phyloP scores from a whole-genome alignment of 2,113 vertebrate genomes.

The Nipponia nippon region DNA sequence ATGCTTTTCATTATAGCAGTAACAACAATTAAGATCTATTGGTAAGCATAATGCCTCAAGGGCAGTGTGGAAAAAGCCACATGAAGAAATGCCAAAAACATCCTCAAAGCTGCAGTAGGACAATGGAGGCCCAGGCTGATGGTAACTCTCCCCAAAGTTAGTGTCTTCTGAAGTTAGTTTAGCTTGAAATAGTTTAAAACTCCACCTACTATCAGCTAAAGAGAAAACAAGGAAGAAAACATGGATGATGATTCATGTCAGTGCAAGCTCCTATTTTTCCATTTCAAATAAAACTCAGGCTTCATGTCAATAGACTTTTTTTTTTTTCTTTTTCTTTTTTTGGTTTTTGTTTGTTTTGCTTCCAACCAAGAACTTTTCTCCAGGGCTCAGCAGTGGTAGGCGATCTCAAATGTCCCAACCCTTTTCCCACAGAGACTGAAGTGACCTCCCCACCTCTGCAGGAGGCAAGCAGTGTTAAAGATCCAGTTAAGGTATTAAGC shows the following conservation, averaged over 20 bases:
- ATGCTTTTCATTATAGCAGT: conserved; percentile 29
- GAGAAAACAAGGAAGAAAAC: conserved; percentile 38
- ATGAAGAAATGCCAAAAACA: background rate
- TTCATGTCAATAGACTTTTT: background rate
- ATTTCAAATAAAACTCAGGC: conserved; percentile 14
- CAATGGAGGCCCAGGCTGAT: background rate
- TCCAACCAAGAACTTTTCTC: background rate
- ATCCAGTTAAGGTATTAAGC: background rate
- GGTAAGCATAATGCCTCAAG: background rate
- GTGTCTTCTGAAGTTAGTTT: conserved; percentile 12
- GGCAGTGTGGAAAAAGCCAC: conserved; percentile 6
- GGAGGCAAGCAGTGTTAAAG: background rate
- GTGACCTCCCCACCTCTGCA: background rate
- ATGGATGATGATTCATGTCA: conserved; percentile 5
- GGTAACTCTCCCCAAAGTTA: background rate
- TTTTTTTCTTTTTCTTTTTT: background rate
- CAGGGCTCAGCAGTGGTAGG: background rate
- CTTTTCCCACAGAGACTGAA: background rate
- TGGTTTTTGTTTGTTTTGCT: background rate
- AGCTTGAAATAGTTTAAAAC: conserved; percentile 22
- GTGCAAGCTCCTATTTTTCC: background rate
- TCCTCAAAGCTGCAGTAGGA: conserved; percentile 5
- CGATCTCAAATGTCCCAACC: background rate
- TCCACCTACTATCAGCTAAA: background rate
- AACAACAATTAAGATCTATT: background rate